Evolutionary conservation across 23 tunicate species (phyloP).

Genomic region (Phallusia fumigata): DNA sequence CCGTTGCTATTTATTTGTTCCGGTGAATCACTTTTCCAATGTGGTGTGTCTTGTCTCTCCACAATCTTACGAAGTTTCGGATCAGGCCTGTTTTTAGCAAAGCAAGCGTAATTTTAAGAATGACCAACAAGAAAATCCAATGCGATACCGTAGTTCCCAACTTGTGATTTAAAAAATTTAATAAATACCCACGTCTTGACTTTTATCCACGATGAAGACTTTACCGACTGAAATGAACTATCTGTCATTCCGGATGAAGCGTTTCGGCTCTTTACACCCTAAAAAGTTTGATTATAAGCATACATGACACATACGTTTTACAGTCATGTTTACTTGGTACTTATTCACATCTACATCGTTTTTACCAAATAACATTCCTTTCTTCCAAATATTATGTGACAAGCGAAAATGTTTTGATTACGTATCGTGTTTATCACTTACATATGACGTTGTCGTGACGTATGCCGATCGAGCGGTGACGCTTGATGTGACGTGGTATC

Average conservation of each 20-base stretch:
- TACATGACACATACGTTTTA: too few relatives aligned
- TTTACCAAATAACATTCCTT: too few relatives aligned
- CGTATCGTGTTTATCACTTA: not conserved
- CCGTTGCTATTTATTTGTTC: too few relatives aligned
- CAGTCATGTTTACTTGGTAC: too few relatives aligned
- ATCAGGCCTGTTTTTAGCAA: not conserved
- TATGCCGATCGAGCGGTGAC: conserved; percentile 27
- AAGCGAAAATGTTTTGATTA: too few relatives aligned
- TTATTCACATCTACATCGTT: too few relatives aligned
- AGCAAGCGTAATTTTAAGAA: too few relatives aligned
- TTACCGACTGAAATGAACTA: not conserved
- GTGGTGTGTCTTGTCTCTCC: not conserved
- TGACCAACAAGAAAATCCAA: too few relatives aligned
- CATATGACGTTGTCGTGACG: conserved; percentile 12
- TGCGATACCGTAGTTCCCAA: too few relatives aligned
- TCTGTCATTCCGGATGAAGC: not conserved
- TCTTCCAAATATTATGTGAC: too few relatives aligned
- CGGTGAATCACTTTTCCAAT: not conserved
- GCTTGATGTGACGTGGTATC: conserved; percentile 17
- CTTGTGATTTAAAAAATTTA: too few relatives aligned
- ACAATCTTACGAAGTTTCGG: not conserved
- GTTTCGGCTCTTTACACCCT: not conserved
- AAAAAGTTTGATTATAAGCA: not conserved
- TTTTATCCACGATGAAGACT: conserved; percentile 7
- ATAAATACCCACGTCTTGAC: not conserved